Base-by-base conservation (phyloP, 2,888 invertebrate genomes). In the Hoplodrina blanda region DNA sequence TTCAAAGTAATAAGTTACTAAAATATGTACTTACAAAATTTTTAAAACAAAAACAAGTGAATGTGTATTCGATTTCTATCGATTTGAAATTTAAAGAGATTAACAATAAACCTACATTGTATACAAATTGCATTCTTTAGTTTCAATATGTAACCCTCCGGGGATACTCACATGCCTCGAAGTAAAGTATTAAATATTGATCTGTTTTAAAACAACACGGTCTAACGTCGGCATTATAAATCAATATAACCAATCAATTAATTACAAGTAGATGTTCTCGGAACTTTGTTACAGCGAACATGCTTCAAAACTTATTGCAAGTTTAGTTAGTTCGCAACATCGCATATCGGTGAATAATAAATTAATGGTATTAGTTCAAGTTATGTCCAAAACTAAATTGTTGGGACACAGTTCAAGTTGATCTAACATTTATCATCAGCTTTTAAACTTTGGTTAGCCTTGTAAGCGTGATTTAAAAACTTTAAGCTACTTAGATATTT, bases 291-390 rank as follows among this genome's bases (percentile, higher is more conserved):
- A 81, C 61, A 73, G 19, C 55, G 67, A 73, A 73, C 57, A 73
- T 67, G 63, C 66, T 64, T 50, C 52, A 20, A 72, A 81, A 77
- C 61, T 80, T 81, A 73, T 55, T 66, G 69, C 81, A 69, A 81
- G 73, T 81, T 81, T 46, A 55, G 61, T 68, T 76, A 76, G 65
- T 66, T 76, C 41, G 52, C 46, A 72, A 72, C 77, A 66, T 80
- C 72, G 63, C 52, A 57, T 69, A 78, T 69, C 66, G 70, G 63
- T 64, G 72, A 78, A 76, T 72, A 78, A 76, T 76, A 80, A 80
- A 73, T 81, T 67, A 67, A 77, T 75, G 56, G 66, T 57, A 61
- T 53, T 75, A 69, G 60, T 73, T 65, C 59, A 65, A 73, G 73
- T 70, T 80, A 56, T 63, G 61, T 76, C 62, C 67, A 64, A 79